Evolutionary conservation across 2,113 vertebrate genomes (phyloP).

Genomic region (Megatriorchis doriae): DNA sequence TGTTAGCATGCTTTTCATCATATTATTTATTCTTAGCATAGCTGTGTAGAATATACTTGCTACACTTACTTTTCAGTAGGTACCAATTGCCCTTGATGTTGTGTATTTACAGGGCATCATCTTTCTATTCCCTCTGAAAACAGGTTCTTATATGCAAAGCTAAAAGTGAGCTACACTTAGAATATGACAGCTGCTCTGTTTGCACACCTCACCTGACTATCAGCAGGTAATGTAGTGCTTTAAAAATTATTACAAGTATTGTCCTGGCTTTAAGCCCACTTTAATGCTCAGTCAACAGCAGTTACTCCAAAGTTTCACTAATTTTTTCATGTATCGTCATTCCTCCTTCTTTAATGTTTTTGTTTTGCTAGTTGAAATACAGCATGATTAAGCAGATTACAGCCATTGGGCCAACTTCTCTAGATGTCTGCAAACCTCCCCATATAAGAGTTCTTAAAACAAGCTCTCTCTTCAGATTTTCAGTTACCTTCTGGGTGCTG

Average conservation of each 20-base stretch:
- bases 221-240: neutral
- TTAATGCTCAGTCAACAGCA: neutral
- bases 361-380: neutral
- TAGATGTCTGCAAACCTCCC: neutral
- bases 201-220: neutral
- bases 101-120: neutral
- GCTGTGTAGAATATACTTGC: neutral
- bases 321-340: neutral
- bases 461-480: neutral
- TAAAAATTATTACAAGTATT: neutral
- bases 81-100: no score
- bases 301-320: neutral
- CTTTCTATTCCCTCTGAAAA: neutral
- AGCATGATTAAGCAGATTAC: neutral
- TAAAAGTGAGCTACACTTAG: neutral
- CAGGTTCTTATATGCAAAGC: neutral
- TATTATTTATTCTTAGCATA: neutral
- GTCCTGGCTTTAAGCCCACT: neutral
- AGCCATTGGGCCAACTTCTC: neutral
- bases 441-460: neutral
- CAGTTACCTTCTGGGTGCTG: neutral
- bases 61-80: neutral
- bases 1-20: neutral
- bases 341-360: neutral
- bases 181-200: neutral